These are phyloP conservation scores for Streptopelia turtur DNA, from an alignment of 2,797 vertebrate species.

Conservation along the genomic window DNA sequence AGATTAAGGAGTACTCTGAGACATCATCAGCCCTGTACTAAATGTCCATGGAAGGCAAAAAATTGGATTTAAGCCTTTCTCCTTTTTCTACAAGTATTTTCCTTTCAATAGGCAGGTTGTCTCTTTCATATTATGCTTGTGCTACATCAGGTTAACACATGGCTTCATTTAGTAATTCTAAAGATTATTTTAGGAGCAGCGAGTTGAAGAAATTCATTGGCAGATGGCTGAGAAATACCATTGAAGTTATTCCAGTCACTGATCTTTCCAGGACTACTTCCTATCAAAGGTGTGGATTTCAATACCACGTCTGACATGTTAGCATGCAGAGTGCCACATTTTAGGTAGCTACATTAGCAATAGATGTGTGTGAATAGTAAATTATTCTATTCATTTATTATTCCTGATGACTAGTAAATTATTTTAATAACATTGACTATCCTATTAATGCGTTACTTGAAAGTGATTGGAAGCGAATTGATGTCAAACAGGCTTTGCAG, in stretches of 20 bases:
- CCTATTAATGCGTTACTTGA: conserved; percentile 9
- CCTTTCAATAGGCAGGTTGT: not conserved
- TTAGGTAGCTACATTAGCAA: not conserved
- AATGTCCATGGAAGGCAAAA: not conserved
- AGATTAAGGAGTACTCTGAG: not conserved
- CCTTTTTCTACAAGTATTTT: not conserved
- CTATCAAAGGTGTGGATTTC: not conserved
- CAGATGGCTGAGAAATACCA: not conserved
- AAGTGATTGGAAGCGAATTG: not conserved
- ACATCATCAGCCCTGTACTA: not conserved
- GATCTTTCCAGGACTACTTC: not conserved
- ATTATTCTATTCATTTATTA: conserved; percentile 29
- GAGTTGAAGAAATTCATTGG: not conserved
- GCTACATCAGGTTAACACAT: not conserved
- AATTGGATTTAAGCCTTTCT: not conserved
- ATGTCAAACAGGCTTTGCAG: conserved; percentile 43
- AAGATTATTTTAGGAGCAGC: not conserved
- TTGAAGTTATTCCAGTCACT: not conserved
- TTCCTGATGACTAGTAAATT: conserved; percentile 23
- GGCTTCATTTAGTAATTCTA: not conserved
- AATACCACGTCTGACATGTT: not conserved
- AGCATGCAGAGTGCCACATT: not conserved
- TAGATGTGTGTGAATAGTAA: not conserved
- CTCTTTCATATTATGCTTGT: not conserved
- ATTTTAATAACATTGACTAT: conserved; percentile 33